Percentiles rank a stretch among this genome's conserved stretches.
phyloP scores from a whole-genome alignment of 2,797 vertebrate genomes.

The Tenualosa thibaudeaui region DNA sequence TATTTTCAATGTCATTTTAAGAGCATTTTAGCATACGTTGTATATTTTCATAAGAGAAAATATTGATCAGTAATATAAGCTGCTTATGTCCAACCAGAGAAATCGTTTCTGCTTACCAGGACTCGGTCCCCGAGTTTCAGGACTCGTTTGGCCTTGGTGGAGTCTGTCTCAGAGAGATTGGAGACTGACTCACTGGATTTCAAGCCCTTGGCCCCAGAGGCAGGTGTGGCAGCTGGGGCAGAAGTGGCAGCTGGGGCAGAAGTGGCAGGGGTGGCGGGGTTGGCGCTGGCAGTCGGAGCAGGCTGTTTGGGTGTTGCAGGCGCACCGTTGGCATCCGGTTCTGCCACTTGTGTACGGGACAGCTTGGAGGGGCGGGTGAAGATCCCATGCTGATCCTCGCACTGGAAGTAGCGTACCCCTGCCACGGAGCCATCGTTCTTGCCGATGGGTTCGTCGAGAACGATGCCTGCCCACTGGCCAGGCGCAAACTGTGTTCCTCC shows the following conservation, averaged over 20 bases:
- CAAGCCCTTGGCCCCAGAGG: constrained; percentile 76
- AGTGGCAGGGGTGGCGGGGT: constrained; percentile 18
- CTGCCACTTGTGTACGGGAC: constrained; percentile 60
- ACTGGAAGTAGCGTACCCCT: constrained; percentile 83
- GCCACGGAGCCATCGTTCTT: constrained; percentile 96
- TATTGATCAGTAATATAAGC: background rate
- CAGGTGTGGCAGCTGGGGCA: constrained; percentile 56
- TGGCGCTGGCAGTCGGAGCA: constrained; percentile 49
- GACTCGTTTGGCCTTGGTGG: constrained; percentile 85
- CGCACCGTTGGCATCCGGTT: constrained; percentile 82
- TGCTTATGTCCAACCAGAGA: background rate
- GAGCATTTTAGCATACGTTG: background rate
- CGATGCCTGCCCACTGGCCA: constrained; percentile 95
- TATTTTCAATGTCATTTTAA: background rate
- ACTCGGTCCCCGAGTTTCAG: constrained; percentile 90
- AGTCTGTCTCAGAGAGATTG: constrained; percentile 93
- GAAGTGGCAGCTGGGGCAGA: constrained; percentile 45
- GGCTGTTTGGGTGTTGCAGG: constrained; percentile 48
- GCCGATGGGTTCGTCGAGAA: constrained; percentile 89
- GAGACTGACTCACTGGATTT: constrained; percentile 87
- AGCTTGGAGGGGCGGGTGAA: constrained; percentile 78
- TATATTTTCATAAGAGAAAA: background rate
- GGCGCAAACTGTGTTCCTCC: constrained; percentile 94
- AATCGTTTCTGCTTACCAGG: constrained; percentile 75
- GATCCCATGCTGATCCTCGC: constrained; percentile 73